These are phyloP conservation scores for Aythya fuligula DNA, from an alignment of 2,797 vertebrate species.

Conservation along the genomic window DNA sequence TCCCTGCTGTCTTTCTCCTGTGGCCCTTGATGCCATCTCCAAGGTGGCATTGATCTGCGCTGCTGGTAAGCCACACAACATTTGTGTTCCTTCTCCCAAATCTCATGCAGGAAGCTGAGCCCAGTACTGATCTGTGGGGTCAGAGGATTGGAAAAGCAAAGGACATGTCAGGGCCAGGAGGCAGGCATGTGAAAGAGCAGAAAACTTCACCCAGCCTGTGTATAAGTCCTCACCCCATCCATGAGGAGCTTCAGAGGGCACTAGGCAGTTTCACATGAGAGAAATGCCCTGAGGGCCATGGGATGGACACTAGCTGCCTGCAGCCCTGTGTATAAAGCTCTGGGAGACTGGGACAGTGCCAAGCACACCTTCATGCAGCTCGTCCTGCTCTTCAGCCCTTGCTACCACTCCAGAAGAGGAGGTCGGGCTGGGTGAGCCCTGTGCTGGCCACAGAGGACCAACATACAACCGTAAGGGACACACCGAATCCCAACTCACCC, in stretches of 20 bases:
- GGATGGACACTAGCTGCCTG: not conserved
- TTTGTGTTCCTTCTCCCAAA: not conserved
- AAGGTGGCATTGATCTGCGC: not conserved
- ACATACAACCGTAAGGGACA: not conserved
- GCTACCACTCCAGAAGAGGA: not conserved
- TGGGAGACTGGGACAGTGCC: not conserved
- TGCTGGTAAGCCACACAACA: not conserved
- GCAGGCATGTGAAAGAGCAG: not conserved
- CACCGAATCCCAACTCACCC: slow-evolving; percentile 73
- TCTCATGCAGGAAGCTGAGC: not conserved
- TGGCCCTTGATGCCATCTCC: too few relatives aligned
- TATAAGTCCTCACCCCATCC: not conserved
- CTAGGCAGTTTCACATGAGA: not conserved
- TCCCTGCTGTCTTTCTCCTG: not conserved
- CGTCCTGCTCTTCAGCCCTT: not conserved
- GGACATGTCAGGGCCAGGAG: not conserved
- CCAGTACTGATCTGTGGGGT: not conserved
- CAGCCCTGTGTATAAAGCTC: not conserved
- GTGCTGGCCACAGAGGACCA: not conserved
- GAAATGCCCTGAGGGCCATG: not conserved
- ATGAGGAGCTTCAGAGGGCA: not conserved
- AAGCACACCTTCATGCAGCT: not conserved
- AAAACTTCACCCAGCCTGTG: not conserved
- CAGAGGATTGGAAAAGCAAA: not conserved
- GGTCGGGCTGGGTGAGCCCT: not conserved